phyloP scores from a whole-genome alignment of 2,797 vertebrate species.

The Siniperca scherzeri region DNA sequence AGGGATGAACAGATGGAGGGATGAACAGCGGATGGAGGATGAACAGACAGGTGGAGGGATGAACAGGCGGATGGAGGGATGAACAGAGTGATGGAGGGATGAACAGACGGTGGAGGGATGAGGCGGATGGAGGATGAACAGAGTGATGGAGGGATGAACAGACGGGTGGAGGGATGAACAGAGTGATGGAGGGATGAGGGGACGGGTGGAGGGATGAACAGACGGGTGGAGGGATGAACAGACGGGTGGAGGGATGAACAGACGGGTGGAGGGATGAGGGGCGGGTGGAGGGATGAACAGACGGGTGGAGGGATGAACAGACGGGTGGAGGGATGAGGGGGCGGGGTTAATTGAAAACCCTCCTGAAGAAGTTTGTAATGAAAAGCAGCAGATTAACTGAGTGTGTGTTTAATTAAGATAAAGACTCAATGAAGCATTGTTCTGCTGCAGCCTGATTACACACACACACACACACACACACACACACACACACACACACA shows the following conservation, averaged over 20 bases:
- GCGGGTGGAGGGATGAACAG: too few relatives aligned
- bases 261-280: too few relatives aligned
- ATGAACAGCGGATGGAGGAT: too few relatives aligned
- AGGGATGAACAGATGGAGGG: not conserved
- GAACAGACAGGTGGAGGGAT: not conserved
- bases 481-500: slow-evolving; percentile 51
- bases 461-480: slow-evolving; percentile 54
- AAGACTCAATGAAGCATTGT: slow-evolving; percentile 94
- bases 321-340: slow-evolving; percentile 16
- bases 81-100: not conserved
- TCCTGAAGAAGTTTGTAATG: slow-evolving; percentile 92
- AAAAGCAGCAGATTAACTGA: slow-evolving; percentile 95
- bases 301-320: too few relatives aligned
- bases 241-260: too few relatives aligned
- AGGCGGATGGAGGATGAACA: not conserved
- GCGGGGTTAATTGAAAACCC: slow-evolving; percentile 95
- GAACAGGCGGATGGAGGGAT: too few relatives aligned
- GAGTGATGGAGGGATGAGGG: too few relatives aligned
- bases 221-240: not conserved
- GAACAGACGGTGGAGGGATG: not conserved
- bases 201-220: too few relatives aligned
- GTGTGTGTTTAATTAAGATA: slow-evolving; percentile 93
- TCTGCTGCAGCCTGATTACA: slow-evolving; percentile 82
- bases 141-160: not conserved
- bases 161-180: not conserved